phyloP scores from a whole-genome alignment of 2,888 invertebrate genomes.

The Stenolophus ochropezus region DNA sequence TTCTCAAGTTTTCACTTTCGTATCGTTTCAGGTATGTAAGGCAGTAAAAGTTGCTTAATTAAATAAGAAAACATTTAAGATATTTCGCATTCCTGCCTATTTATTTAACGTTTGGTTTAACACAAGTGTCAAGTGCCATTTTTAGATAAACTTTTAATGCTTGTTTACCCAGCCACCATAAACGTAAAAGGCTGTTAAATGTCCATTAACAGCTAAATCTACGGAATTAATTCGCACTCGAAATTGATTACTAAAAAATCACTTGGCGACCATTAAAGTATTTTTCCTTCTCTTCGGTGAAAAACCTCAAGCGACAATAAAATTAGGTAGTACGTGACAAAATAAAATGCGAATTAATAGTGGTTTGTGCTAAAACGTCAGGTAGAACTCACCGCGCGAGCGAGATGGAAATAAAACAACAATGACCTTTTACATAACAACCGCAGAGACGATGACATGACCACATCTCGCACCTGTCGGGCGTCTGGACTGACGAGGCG shows the following conservation, averaged over 20 bases:
- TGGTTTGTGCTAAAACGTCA: constrained; percentile 51
- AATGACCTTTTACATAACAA: constrained; percentile 60
- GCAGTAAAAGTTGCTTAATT: constrained; percentile 28
- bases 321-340: constrained; percentile 58
- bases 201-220: constrained; percentile 23
- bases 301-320: constrained; percentile 45
- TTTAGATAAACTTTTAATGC: constrained; percentile 34
- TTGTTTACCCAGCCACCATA: constrained; percentile 29
- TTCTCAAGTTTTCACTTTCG: constrained; percentile 18
- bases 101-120: constrained; percentile 12
- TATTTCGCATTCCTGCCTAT: constrained; percentile 1
- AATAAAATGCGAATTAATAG: constrained; percentile 41
- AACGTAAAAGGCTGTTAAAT: constrained; percentile 33
- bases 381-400: constrained; percentile 2
- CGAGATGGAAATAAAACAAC: constrained; percentile 52
- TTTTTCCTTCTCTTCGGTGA: constrained; percentile 37
- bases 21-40: constrained; percentile 12
- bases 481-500: background rate
- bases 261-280: background rate
- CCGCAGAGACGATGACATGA: constrained; percentile 57
- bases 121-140: constrained; percentile 30
- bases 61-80: constrained; percentile 28
- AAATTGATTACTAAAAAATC: constrained; percentile 7
- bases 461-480: constrained; percentile 54
- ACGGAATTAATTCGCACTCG: constrained; percentile 26